These are phyloP conservation scores for Collichthys lucidus DNA, from an alignment of 2,113 vertebrate genomes.

Conservation along the genomic window DNA sequence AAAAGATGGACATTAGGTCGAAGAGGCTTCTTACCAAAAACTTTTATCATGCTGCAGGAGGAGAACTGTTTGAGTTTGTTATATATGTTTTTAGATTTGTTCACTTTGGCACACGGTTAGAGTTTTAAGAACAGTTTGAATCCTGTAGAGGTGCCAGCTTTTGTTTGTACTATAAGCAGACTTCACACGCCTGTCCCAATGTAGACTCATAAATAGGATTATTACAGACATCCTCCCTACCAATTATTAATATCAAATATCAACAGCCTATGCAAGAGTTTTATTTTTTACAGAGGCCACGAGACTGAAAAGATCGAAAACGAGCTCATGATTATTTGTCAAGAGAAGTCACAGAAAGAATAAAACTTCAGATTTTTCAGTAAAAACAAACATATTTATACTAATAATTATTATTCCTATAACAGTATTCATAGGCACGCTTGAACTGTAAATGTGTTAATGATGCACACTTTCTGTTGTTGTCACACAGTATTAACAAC, in stretches of 20 bases:
- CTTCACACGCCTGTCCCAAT: not conserved
- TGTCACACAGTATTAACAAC: no score
- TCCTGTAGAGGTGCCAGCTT: not conserved
- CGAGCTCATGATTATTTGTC: not conserved
- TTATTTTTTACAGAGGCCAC: not conserved
- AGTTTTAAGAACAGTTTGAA: not conserved
- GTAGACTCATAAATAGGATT: not conserved
- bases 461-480: not conserved
- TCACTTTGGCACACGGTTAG: not conserved
- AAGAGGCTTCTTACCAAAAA: constrained; percentile 6
- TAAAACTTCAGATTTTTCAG: not conserved
- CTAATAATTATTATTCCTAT: not conserved
- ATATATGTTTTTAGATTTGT: not conserved
- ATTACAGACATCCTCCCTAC: not conserved
- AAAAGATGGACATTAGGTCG: constrained; percentile 60
- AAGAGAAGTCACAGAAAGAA: not conserved
- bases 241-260: not conserved
- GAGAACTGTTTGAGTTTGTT: not conserved
- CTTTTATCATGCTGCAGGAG: not conserved
- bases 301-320: not conserved
- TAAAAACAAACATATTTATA: not conserved
- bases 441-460: not conserved
- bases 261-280: constrained; percentile 12
- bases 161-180: not conserved
- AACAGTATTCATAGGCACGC: not conserved